Base-by-base conservation (phyloP, 2,888 invertebrate species). In the Dicroscelio sp. region DNA sequence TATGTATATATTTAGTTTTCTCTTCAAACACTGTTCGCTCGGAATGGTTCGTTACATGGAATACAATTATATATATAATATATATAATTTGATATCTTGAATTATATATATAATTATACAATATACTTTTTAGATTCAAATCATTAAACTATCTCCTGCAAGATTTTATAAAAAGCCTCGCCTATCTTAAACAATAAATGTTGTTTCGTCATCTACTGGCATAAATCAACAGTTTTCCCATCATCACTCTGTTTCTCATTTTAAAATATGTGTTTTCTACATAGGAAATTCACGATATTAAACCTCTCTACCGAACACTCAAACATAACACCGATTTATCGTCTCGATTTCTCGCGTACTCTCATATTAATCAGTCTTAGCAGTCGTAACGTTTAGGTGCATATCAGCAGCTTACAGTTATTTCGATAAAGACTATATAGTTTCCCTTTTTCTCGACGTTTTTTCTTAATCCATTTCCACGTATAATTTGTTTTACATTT, bases 231-330 rank as follows among this genome's bases (percentile, higher is more conserved):
- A 95, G 94, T 96, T 89, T 63, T 76, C n/a, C 48, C 58, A 30
- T 80, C 52, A 48, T 73, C 86, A 76, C n/a, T 75, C 79, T 65
- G 33, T 63, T 71, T n/a, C 43, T 65, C 76, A 94, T 95, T 93
- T 96, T 96, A 96, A 96, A 96, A 96, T 96, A 96, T 95, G 95
- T 95, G 94, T 94, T 92, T n/a, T 95, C 94, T 95, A 95, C 96
- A 91, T 94, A 94, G 91, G 94, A 95, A 96, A 96, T 96, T 93
- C 96, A 95, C 95, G 95, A 96, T 95, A 94, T 96, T 96, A 96
- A 96, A 96, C 94, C 95, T 96, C 95, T 96, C 96, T 96, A 96
- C 95, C 94, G 95, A 96, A 96, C 96, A 96, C 95, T 95, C 96
- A 96, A 96, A 96, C 96, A 95, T 96, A 96, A 96, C 96, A 96